Base-by-base conservation (phyloP, 2,888 invertebrate genomes). In the Chromoteleia sp. region DNA sequence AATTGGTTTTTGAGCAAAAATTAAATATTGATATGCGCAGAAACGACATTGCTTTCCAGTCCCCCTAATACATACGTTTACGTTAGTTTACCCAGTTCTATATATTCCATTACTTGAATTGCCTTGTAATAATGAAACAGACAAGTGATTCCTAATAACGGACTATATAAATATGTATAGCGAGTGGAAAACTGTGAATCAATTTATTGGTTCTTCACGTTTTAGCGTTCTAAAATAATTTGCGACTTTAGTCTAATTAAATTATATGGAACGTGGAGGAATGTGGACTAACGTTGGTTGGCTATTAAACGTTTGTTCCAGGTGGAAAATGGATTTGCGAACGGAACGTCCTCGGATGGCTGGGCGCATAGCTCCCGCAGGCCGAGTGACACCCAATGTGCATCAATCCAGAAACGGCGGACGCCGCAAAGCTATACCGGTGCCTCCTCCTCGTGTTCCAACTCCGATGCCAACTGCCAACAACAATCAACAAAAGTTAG, bases 381-480 rank as follows among this genome's bases (percentile, higher is more conserved):
- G 90, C 79, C 89, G 91, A 78, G 86, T 89, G 58, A 90, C 90
- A 39, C 89, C 91, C 67, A 89, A 87, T 58, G 87, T 89, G 63
- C 89, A 91, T 84, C 89, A 90, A 83, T 87, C 87, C 36, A 85
- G 84, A 79, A 86, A 86, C 76, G 89, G 87, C 78, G 87, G 88
- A 21, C 87, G 90, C 79, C 88, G 91, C 67, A 91, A 91, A 87
- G 91, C 93, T 12, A 93, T 93, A 85, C 93, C 93, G 0, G 93
- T 93, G 25, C 92, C 93, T 73, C 93, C 93, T 33, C 93, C 93
- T 33, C 90, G 93, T 76, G 92, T 93, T 43, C 93, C 93, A 33
- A 93, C 93, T 48, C 93, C 93, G 1, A 93, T 93, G 93, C 93
- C 93, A 8, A 87, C 90, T 25, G 89, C 91, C 43, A 93, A 92